Conservation (phyloP, 2,113 vertebrate species). For the Pluvianellus socialis region DNA sequence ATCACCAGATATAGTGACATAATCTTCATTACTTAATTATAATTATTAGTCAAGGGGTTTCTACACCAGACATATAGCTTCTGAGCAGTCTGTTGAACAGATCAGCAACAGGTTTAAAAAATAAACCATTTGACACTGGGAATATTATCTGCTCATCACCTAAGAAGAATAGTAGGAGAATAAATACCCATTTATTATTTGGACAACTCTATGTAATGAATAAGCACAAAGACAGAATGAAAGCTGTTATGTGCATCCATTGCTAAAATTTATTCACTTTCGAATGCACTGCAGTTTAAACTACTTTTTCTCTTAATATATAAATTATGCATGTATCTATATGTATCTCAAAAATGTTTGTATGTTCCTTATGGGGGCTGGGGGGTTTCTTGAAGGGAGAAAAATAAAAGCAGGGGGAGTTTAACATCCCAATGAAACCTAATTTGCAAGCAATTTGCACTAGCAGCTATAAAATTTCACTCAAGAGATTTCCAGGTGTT, state of each 20-base stretch:
- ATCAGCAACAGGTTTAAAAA: slow-evolving; percentile 19
- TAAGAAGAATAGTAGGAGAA: not conserved
- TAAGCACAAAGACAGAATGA: not conserved
- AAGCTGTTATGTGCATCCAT: not conserved
- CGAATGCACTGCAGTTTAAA: not conserved
- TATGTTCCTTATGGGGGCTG: not conserved
- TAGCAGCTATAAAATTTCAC: not conserved
- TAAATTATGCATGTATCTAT: not conserved
- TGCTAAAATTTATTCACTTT: not conserved
- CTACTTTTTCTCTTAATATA: not conserved
- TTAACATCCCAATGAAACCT: not conserved
- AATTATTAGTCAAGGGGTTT: slow-evolving; percentile 35
- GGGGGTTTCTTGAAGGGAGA: not conserved
- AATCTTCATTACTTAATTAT: slow-evolving; percentile 58
- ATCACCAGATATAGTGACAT: slow-evolving; percentile 32
- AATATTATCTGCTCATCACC: not conserved
- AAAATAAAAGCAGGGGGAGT: not conserved
- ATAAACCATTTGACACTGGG: not conserved
- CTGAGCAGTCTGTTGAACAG: not conserved
- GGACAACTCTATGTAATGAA: not conserved
- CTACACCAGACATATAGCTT: not conserved
- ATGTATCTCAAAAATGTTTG: not conserved
- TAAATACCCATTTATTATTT: not conserved
- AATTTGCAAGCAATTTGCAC: not conserved
- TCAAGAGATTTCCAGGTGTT: not conserved